Evolutionary conservation across 2,113 vertebrate species (phyloP), one percentile per base, ranked within the genome.

Genomic region (Lamprotornis superbus): DNA sequence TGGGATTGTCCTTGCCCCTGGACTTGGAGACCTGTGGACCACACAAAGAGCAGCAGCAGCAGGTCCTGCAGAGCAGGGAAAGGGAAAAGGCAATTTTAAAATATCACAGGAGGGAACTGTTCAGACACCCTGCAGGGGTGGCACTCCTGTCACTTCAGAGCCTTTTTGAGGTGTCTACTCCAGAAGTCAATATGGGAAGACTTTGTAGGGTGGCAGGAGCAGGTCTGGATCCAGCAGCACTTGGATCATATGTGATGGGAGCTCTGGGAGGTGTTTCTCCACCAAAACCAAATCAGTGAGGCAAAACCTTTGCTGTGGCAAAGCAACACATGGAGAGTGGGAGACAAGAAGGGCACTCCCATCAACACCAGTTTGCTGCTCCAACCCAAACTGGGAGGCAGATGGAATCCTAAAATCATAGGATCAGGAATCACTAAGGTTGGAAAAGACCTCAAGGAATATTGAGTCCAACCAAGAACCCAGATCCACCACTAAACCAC

Each of bases 131-230:
- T 0, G 5, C 40, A 42, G 5, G 23, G 17, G 21, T 16, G 37
- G 15, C 31, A 42, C n/a, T 28, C 24, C 28, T 39, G 37, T 20
- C 31, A 2, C 39, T 35, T 40, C 14, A 60, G 49, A 65, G 47
- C 17, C 9, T n/a, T 83, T 74, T 15, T 9, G 30, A 61, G 17
- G 33, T 37, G 22, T 39, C 57, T 53, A 4, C n/a, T 71, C 53
- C 2, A 0, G 31, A 39, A 71, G 31, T 22, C 46, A 71, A 12
- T 0, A 1, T 2, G 28, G 22, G 20, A 24, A 7, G 37, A 31
- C 30, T 9, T 52, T 6, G 16, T 1, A 37, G 35, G 39, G 39
- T 22, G 33, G 39, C 60, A 74, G 49, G 18, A 68, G 42, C 0
- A 3, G 33, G 23, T 56, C 22, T 56, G 46, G 47, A 49, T 35